Conservation (phyloP, 1,140 invertebrate species). For the Steinernema khuongi region DNA sequence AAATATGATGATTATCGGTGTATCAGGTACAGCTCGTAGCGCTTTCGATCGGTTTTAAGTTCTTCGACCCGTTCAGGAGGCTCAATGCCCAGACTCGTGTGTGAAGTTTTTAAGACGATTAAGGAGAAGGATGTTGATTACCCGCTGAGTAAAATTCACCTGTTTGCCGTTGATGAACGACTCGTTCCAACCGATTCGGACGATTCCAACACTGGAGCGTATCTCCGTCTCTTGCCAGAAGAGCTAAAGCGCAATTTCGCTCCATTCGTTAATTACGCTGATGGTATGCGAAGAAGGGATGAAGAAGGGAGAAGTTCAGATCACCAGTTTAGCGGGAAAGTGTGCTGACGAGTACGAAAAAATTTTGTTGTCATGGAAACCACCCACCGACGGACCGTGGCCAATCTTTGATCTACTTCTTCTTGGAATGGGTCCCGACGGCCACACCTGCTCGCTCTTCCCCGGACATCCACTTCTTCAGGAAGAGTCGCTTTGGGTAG, state of each 20-base stretch:
- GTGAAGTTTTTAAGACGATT: constrained; percentile 19
- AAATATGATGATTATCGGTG: constrained; percentile 37
- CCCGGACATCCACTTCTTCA: constrained; percentile 74
- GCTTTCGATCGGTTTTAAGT: background rate
- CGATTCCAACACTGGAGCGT: constrained; percentile 47
- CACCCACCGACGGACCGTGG: constrained; percentile 21
- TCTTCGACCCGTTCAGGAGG: constrained; percentile 49
- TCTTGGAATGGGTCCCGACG: constrained; percentile 93
- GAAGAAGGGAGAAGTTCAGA: constrained; percentile 10
- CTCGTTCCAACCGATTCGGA: background rate
- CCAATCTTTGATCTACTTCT: constrained; percentile 76
- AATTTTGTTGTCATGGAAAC: constrained; percentile 18
- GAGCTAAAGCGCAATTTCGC: constrained; percentile 36
- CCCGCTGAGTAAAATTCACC: constrained; percentile 25
- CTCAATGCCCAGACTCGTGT: constrained; percentile 48
- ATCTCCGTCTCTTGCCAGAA: constrained; percentile 37
- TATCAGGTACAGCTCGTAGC: constrained; percentile 47
- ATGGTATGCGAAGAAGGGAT: constrained; percentile 34
- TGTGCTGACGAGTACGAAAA: constrained; percentile 40
- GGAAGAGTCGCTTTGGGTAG: constrained; percentile 69
- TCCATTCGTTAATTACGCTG: constrained; percentile 31
- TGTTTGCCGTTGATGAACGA: constrained; percentile 38
- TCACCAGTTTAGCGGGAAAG: constrained; percentile 29
- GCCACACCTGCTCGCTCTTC: constrained; percentile 95
- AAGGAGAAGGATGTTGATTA: background rate